Percentiles rank a stretch among this genome's conserved stretches.
Evolutionary conservation across 2,797 vertebrate species (phyloP).

Genomic region (Cyclura pinguis): DNA sequence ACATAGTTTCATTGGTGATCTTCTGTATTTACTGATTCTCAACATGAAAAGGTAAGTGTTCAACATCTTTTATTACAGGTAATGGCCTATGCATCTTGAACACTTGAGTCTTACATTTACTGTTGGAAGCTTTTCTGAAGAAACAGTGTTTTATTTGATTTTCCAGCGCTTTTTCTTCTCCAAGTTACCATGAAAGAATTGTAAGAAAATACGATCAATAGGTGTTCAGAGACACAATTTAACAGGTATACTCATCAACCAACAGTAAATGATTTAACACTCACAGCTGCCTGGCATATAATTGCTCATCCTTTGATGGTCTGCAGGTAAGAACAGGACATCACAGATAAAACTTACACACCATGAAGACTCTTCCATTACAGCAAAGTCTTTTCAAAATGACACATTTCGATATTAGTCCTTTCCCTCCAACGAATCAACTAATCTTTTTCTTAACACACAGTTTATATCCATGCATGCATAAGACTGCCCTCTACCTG

Average conservation of each 20-base stretch:
- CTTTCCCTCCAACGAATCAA: no score
- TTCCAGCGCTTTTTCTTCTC: neutral
- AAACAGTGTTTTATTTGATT: neutral
- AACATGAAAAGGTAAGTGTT: neutral
- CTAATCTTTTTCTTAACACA: neutral
- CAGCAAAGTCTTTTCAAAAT: neutral
- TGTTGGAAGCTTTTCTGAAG: neutral
- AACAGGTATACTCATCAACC: neutral
- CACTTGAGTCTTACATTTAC: no score
- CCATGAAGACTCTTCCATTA: neutral
- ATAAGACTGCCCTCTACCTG: neutral
- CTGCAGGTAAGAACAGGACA: neutral
- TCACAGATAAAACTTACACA: neutral
- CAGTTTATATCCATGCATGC: no score
- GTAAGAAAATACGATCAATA: neutral
- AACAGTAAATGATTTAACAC: no score
- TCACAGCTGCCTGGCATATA: neutral
- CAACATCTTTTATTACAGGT: neutral
- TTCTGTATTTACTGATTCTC: neutral
- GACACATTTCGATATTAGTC: neutral
- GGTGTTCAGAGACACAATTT: neutral
- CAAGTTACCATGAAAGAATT: neutral
- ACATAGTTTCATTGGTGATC: no score
- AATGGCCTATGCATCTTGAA: neutral
- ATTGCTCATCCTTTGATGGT: no score